These are phyloP conservation scores for Penaeus monodon DNA, from an alignment of 2,888 invertebrate genomes.

Conservation along the genomic window DNA sequence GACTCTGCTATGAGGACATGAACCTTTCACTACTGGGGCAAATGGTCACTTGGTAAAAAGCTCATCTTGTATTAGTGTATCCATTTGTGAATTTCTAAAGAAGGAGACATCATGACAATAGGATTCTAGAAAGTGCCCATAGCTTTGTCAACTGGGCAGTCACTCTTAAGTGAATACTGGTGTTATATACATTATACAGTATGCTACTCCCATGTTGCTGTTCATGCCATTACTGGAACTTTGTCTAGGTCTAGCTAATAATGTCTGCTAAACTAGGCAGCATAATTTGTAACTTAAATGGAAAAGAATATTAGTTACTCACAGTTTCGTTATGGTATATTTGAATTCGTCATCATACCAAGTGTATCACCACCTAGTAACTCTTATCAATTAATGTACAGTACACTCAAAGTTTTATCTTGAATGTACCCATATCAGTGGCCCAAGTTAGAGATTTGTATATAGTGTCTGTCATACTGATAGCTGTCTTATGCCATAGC, in stretches of 20 bases:
- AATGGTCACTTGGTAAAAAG: no score
- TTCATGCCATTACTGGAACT: constrained; percentile 14
- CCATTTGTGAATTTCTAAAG: no score
- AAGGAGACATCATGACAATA: no score
- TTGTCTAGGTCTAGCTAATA: constrained; percentile 16
- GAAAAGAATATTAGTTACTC: not conserved
- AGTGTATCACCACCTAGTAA: not conserved
- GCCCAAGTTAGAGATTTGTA: constrained; percentile 17
- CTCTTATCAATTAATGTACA: constrained; percentile 19
- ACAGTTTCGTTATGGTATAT: constrained; percentile 5
- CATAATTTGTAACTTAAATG: constrained; percentile 10
- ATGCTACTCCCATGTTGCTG: constrained; percentile 11
- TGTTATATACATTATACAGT: not conserved
- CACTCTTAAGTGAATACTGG: no score
- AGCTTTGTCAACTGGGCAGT: no score
- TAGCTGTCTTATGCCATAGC: constrained; percentile 22
- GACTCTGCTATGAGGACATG: no score
- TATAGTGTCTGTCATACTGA: constrained; percentile 20
- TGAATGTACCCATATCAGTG: constrained; percentile 39
- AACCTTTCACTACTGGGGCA: no score
- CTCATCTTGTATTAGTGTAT: no score
- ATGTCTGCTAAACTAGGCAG: not conserved
- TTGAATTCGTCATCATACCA: not conserved
- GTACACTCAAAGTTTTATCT: constrained; percentile 27
- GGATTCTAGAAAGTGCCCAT: no score